phyloP scores from a whole-genome alignment of 1,140 invertebrate genomes.

The Eurosta solidaginis region DNA sequence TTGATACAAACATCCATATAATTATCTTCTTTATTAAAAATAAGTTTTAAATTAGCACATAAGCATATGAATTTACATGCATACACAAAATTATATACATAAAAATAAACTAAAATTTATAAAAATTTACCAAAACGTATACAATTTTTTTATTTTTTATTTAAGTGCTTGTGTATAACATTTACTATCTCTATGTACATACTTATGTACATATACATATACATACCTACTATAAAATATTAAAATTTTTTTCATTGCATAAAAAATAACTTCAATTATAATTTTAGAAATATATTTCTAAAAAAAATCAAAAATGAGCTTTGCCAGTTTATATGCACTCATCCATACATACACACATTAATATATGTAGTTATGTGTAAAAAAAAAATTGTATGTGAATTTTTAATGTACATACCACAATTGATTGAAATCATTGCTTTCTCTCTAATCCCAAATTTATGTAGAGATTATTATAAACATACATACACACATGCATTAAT shows the following conservation, averaged over 20 bases:
- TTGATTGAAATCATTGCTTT: not conserved
- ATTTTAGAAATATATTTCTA: too few species aligned
- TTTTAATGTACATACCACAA: not conserved
- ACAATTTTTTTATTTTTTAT: too few species aligned
- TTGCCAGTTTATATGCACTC: too few species aligned
- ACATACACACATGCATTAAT: too few species aligned
- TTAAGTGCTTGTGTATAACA: not conserved
- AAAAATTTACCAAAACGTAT: too few species aligned
- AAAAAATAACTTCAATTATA: not conserved
- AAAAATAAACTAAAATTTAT: too few species aligned
- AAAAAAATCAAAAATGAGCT: too few species aligned
- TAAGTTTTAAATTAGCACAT: too few species aligned
- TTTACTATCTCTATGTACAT: not conserved
- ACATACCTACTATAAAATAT: not conserved
- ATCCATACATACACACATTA: not conserved
- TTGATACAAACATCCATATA: too few species aligned
- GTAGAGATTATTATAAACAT: slow-evolving; percentile 9
- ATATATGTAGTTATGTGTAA: not conserved
- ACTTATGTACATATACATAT: not conserved
- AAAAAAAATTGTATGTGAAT: not conserved
- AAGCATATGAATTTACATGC: too few species aligned
- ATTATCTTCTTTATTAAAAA: too few species aligned
- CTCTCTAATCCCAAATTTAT: not conserved
- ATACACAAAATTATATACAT: too few species aligned
- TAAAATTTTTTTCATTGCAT: not conserved